Evolutionary conservation across 2,888 invertebrate species (phyloP).

Genomic region (Agriopis aurantiaria): DNA sequence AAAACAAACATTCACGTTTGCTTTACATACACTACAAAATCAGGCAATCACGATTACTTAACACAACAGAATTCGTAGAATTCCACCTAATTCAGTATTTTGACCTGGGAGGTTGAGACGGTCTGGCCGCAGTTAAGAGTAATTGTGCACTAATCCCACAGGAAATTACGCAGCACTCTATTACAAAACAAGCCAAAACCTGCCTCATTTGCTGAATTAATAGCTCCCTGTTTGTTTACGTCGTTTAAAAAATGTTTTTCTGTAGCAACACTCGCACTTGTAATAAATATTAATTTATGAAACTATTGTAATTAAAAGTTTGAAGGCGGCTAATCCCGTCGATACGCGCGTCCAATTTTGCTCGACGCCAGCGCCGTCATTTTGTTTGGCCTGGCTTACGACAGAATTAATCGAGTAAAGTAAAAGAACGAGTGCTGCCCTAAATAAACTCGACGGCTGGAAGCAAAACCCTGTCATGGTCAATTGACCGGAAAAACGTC

Average conservation of each 20-base stretch:
- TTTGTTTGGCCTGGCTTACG: constrained; percentile 9
- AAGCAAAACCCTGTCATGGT: constrained; percentile 3
- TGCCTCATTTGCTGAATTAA: constrained; percentile 30
- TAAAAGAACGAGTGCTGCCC: background rate
- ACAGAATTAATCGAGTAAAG: constrained; percentile 12
- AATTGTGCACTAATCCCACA: constrained; percentile 46
- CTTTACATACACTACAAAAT: background rate
- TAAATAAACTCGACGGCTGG: constrained; percentile 6
- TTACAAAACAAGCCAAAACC: constrained; percentile 37
- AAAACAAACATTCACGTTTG: background rate
- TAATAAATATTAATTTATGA: background rate
- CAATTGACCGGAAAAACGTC: constrained; percentile 5
- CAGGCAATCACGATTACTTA: background rate
- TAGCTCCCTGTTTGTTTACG: constrained; percentile 8
- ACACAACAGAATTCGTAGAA: background rate
- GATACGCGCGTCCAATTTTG: constrained; percentile 3
- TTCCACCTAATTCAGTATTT: constrained; percentile 8
- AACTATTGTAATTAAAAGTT: constrained; percentile 21
- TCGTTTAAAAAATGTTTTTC: background rate
- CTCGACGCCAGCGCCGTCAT: background rate
- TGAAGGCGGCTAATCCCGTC: constrained; percentile 4
- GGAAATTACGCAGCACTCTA: constrained; percentile 47
- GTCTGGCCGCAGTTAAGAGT: constrained; percentile 33
- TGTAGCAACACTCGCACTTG: background rate
- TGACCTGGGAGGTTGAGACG: background rate